Evolutionary conservation across 1,140 invertebrate genomes (phyloP), one percentile per base, ranked within the genome.

Genomic region (Bilobella aurantiaca): DNA sequence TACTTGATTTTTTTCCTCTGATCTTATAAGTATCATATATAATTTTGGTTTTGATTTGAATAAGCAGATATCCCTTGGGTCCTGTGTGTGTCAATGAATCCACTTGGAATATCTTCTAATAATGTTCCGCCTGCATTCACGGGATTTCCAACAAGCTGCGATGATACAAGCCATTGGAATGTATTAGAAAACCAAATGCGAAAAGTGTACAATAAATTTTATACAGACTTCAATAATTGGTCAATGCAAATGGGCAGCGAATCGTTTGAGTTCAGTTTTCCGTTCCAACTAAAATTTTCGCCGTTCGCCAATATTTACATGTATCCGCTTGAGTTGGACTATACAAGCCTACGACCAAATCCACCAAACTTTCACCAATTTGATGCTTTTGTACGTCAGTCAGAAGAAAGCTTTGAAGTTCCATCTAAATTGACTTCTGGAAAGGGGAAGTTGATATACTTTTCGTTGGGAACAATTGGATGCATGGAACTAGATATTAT

Each of bases 311-410:
- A 61, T 37, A 25, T 61, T 5, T 61, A 61, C 59, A 34, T 61
- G 28, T 61, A 61, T 61, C 59, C 59, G 2, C 29, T 25, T 3
- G 31, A 34, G n/a, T 23, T 61, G 31, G 59, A 61, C 25, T 61
- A 61, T 27, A 61, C 59, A 5, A n/a, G 2, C 8, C 12, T 61
- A 30, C 32, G 37, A 37, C n/a, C 31, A 14, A 25, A 18, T 61
- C 31, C 37, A 37, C 31, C n/a, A 61, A 46, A 58, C 2, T 58
- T 8, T 3, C 28, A 27, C 12, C 21, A 29, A 29, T 23, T 58
- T 8, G 28, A 56, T 56, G 49, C 8, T 14, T 56, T 56, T 23
- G 49, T 56, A 14, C 5, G 49, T 14, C 14, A 56, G 23, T 5
- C 5, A 25, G 21, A 56, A n/a, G 49, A 56, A 56, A 18, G 18